Evolutionary conservation across 2,113 vertebrate species (phyloP).

Genomic region (Nannospalax galili): DNA sequence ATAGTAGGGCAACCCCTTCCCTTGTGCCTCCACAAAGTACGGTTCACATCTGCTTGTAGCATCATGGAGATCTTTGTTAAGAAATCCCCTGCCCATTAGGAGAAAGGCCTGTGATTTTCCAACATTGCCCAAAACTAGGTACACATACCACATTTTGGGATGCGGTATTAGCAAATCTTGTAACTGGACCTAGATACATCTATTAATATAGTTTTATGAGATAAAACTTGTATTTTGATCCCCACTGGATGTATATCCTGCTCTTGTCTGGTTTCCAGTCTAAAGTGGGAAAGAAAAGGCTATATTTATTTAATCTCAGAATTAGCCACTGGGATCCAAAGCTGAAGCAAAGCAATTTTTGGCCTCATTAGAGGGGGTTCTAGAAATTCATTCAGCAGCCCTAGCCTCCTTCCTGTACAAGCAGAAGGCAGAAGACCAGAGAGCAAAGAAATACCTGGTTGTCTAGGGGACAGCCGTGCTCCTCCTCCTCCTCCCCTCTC

Average conservation of each 20-base stretch:
- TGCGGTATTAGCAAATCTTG: background rate
- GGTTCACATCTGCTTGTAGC: background rate
- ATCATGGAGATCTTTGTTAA: background rate
- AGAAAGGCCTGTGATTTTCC: background rate
- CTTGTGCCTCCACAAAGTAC: background rate
- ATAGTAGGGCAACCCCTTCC: too few relatives aligned
- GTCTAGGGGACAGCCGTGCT: background rate
- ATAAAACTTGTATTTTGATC: constrained; percentile 19
- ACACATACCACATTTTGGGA: background rate
- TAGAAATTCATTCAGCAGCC: too few relatives aligned
- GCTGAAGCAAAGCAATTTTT: background rate
- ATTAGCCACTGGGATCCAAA: background rate
- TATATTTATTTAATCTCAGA: background rate
- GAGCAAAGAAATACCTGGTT: background rate
- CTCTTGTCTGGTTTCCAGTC: background rate
- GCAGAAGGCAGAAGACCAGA: background rate
- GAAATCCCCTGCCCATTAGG: background rate
- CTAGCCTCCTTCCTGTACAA: background rate
- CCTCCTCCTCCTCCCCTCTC: background rate
- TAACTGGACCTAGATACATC: background rate
- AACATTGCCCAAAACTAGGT: background rate
- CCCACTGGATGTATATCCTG: background rate
- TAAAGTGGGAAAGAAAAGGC: background rate
- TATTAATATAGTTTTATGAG: background rate
- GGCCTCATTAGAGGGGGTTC: too few relatives aligned